Evolutionary conservation across 2,888 invertebrate genomes (phyloP).

Genomic region (Lagria hirta): DNA sequence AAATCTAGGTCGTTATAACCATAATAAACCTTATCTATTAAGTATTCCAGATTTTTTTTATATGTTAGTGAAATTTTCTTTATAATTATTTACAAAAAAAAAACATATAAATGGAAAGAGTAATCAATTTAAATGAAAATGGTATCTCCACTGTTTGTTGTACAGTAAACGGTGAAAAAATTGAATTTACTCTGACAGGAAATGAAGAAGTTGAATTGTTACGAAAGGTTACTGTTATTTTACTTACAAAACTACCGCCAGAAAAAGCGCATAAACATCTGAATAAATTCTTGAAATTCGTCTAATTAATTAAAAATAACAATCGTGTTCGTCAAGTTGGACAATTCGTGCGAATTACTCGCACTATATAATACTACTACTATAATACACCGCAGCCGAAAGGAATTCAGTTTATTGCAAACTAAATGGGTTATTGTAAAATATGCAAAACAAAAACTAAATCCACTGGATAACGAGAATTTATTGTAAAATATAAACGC

Average conservation of each 20-base stretch:
- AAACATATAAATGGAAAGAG: conserved; percentile 13
- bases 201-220: conserved; percentile 10
- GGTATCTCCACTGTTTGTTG: conserved; percentile 6
- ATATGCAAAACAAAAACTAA: no score
- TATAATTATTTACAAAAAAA: conserved; percentile 5
- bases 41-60: conserved; percentile 4
- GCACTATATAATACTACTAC: no score
- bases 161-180: conserved; percentile 7
- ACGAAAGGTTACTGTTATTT: conserved; percentile 5
- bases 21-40: background rate
- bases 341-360: conserved; percentile 1
- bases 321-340: conserved; percentile 1
- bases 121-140: conserved; percentile 14
- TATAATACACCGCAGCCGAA: no score
- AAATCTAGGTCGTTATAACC: conserved; percentile 1
- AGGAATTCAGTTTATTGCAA: no score
- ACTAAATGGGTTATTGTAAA: no score
- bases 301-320: conserved; percentile 1
- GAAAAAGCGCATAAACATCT: conserved; percentile 1
- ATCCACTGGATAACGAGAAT: no score
- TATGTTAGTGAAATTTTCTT: conserved; percentile 4
- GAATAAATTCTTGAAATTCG: conserved; percentile 1
- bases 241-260: conserved; percentile 1
- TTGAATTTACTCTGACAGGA: conserved; percentile 4
- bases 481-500: no score